phyloP scores from a whole-genome alignment of 2,113 vertebrate species.

The Thunnus maccoyii region DNA sequence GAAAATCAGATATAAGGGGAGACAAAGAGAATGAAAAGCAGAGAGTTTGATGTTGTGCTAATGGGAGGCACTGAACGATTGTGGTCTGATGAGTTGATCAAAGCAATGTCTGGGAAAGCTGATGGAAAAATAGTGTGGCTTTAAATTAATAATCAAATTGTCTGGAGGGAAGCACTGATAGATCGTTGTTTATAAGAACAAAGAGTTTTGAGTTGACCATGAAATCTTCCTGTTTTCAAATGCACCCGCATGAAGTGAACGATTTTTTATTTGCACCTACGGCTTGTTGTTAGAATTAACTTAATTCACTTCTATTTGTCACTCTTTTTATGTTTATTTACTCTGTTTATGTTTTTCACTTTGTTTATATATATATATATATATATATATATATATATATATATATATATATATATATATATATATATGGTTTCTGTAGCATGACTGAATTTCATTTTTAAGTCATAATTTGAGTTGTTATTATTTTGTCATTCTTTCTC shows the following conservation, averaged over 20 bases:
- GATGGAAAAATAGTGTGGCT: slow-evolving; percentile 7
- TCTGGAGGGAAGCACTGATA: background rate
- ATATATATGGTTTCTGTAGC: no score
- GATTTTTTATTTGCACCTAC: background rate
- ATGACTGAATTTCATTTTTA: slow-evolving; percentile 9
- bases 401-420: no score
- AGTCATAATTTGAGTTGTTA: slow-evolving; percentile 26
- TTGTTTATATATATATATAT: no score
- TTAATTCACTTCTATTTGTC: background rate
- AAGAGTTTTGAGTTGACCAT: background rate
- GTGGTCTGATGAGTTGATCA: slow-evolving; percentile 2
- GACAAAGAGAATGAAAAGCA: background rate
- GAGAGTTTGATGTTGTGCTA: background rate
- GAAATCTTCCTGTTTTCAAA: background rate
- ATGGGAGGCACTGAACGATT: background rate
- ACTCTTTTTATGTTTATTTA: background rate
- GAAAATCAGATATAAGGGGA: background rate
- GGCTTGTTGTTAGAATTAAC: background rate
- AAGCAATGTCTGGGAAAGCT: background rate
- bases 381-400: no score
- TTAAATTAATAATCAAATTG: slow-evolving; percentile 23
- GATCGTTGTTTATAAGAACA: background rate
- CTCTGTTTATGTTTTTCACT: background rate
- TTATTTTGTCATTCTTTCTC: slow-evolving; percentile 55
- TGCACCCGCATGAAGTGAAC: background rate